Base-by-base conservation (phyloP, 2,113 vertebrate genomes). In the Rhynchopsitta pachyrhyncha region DNA sequence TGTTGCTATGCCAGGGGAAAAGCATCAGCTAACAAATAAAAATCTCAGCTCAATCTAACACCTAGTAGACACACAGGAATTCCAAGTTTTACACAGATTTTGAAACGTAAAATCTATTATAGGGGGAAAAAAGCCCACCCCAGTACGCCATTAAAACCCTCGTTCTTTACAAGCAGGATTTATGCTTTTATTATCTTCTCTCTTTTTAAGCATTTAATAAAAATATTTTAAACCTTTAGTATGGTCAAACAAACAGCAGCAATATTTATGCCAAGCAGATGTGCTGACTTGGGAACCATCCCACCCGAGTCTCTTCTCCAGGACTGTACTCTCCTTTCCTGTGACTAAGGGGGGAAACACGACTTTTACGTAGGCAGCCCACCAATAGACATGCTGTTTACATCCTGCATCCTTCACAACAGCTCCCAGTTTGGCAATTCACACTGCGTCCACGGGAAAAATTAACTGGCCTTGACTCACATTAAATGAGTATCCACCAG, bases 231-330 rank as follows among this genome's bases (percentile, higher is more conserved):
- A 62, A 50, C 7, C 29, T 68, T 74, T 24, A 28, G 19, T 1
- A 3, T 0, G 4, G 52, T 8, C n/a, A 73, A 74, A n/a, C 3
- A 42, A 28, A 11, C 1, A 59, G n/a, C 50, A 22, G 57, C 13
- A 24, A 64, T 52, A 15, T 5, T 35, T 8, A 23, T 1, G 5
- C 66, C 50, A 8, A 41, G 70, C 37, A 75, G 60, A 41, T 6
- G 33, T 27, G 49, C 17, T 29, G 15, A 9, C 6, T 13, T 11
- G 6, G 29, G 39, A 29, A 39, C 5, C 67, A n/a, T 11, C 37
- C 49, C 53, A 37, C 1, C 15, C 0, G 0, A 1, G 3, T 0
- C 41, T 16, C 82, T 9, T 22, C 52, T 24, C 13, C 2, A 0
- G n/a, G 39, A 11, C 44, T 5, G n/a, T 3, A 67, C 71, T 41